Evolutionary conservation across 35 echinoderm and acorn worm species (phyloP).

Genomic region (Anneissia japonica): DNA sequence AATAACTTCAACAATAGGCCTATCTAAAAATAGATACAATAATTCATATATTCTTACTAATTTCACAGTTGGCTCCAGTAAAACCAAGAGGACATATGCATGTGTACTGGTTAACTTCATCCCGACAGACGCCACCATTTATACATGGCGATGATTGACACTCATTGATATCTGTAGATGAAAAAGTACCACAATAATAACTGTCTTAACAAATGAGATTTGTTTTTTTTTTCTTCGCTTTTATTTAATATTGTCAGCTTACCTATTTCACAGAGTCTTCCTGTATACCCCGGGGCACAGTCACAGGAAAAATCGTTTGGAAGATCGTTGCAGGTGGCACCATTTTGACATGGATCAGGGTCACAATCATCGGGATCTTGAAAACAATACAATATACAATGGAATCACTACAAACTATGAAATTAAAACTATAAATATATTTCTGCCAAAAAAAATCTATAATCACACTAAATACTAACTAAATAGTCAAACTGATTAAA

Average conservation of each 20-base stretch:
- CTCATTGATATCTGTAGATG: not conserved
- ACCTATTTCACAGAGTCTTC: conserved; percentile 1
- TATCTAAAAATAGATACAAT: too few species aligned
- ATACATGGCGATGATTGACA: not conserved
- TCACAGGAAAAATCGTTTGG: not conserved
- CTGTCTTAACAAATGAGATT: too few species aligned
- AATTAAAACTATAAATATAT: too few species aligned
- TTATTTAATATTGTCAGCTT: too few species aligned
- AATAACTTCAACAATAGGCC: too few species aligned
- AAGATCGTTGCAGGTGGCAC: conserved; percentile 6
- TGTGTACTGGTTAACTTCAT: not conserved
- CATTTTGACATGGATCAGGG: conserved; percentile 6
- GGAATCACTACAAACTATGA: too few species aligned
- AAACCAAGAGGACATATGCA: not conserved
- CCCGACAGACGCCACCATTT: not conserved
- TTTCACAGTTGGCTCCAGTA: not conserved
- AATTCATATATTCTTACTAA: not conserved
- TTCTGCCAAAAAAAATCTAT: not conserved
- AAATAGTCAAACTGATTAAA: not conserved
- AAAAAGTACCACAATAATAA: too few species aligned
- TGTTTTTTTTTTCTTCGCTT: too few species aligned
- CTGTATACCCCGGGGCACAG: not conserved
- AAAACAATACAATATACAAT: not conserved
- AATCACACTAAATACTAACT: not conserved
- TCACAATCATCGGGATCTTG: conserved; percentile 7